Base-by-base conservation (phyloP, 2,888 invertebrate species). In the Encarsia formosa region DNA sequence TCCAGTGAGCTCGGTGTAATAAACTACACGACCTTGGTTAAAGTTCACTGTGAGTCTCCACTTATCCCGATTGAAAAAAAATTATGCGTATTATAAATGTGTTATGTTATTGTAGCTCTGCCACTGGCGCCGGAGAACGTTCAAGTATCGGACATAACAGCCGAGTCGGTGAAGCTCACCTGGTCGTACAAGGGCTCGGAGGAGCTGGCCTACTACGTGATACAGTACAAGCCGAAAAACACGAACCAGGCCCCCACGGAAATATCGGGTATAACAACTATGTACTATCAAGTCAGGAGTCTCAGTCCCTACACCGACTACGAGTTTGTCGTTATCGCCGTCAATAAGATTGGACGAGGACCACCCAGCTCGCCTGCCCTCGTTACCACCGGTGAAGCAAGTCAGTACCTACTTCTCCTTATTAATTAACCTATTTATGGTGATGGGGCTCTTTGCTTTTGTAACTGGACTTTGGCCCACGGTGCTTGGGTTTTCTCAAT, bases 351-450 rank as follows among this genome's bases (percentile, higher is more conserved):
- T 61, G 98, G 98, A 37, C 81, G 93, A 56, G 95, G 98, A 31
- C 86, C 87, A 31, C 88, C 93, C 3, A 95, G 95, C 59, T 79
- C 85, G 19, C 88, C 95, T 1, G 89, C 89, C 38, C 86, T 90
- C 68, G 89, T 94, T 67, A 95, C 94, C 61, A 99, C 98, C 20
- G 95, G 93, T 68, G 96, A 96, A 83, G 91, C 94, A 80, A 92
- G 95, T 97, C 84, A 79, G 81, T 77, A 71, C 54, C 38, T 31
- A 4, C 34, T 38, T 38, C n/a, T n/a, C n/a, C n/a, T n/a, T n/a
- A n/a, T n/a, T n/a, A n/a, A n/a, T n/a, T n/a, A n/a, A n/a, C n/a
- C n/a, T n/a, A 29, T 9, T 29, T 29, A 29, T 29, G 29, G 29
- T 29, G 29, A 29, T 9, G 29, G 29, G 29, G 8, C 13, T 29